Evolutionary conservation across 2,797 vertebrate genomes (phyloP).

Genomic region (Onychomys torridus): DNA sequence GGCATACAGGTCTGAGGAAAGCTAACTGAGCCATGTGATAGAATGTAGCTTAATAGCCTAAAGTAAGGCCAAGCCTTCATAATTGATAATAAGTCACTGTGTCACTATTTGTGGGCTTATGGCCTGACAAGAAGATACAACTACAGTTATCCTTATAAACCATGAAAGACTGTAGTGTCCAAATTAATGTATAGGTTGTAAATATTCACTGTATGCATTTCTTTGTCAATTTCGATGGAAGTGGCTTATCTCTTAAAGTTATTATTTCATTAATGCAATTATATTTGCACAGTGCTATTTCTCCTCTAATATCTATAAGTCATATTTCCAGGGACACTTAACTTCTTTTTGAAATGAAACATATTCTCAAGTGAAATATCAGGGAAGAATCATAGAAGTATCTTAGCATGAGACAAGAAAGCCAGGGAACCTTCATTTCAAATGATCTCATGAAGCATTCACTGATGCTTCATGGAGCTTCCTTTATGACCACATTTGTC

Average conservation of each 20-base stretch:
- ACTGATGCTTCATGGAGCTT: neutral
- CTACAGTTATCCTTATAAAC: neutral
- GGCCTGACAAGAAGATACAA: no score
- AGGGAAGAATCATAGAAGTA: neutral
- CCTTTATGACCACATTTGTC: neutral
- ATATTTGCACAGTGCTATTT: neutral
- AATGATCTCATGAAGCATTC: constrained; percentile 12
- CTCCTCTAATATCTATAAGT: neutral
- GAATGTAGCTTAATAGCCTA: no score
- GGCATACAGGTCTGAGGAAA: no score
- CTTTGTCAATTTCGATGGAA: neutral
- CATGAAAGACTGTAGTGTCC: neutral
- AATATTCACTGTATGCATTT: neutral
- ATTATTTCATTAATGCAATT: neutral
- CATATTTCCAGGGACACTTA: neutral
- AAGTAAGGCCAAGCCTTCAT: no score
- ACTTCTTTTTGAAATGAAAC: neutral
- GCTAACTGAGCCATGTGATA: no score
- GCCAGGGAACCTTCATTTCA: neutral
- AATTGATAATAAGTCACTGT: no score
- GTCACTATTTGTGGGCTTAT: no score
- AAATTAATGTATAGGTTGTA: neutral
- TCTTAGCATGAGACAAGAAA: neutral
- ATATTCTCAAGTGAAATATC: constrained; percentile 12
- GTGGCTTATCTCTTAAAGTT: neutral